Evolutionary conservation across 2,797 vertebrate genomes (phyloP).

Genomic region (Agapornis canus): DNA sequence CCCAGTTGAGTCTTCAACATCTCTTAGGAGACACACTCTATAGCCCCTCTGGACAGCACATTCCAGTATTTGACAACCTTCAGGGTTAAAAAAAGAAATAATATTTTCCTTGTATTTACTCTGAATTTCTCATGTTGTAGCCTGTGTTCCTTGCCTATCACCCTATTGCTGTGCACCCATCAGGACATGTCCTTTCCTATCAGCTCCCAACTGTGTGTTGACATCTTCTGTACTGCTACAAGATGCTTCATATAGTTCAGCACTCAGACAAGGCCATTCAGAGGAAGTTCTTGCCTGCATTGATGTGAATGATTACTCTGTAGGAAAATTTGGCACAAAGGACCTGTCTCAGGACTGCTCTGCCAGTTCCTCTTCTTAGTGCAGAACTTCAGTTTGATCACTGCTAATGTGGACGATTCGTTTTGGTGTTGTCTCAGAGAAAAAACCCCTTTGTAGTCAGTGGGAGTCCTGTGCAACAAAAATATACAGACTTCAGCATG

Average conservation of each 20-base stretch:
- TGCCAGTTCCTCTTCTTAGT: not conserved
- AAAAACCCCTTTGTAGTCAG: not conserved
- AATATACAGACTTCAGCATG: not conserved
- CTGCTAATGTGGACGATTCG: not conserved
- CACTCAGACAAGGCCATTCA: not conserved
- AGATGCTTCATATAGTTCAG: not conserved
- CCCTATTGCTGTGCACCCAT: not conserved
- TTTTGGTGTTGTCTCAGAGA: not conserved
- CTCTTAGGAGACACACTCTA: not conserved
- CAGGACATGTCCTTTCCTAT: not conserved
- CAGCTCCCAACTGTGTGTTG: not conserved
- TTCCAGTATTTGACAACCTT: not conserved
- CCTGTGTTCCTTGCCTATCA: not conserved
- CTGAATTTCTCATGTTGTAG: not conserved
- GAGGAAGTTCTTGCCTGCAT: not conserved
- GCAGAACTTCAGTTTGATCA: rapidly evolving
- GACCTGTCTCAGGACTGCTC: not conserved
- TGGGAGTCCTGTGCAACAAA: not conserved
- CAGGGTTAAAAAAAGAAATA: not conserved
- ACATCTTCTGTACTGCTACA: not conserved
- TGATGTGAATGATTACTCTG: not conserved
- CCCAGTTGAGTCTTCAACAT: not conserved
- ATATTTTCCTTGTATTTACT: not conserved
- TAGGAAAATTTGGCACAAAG: not conserved
- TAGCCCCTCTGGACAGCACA: not conserved